Evolutionary conservation across 2,797 vertebrate species (phyloP).

Genomic region (Aselliscus stoliczkanus): DNA sequence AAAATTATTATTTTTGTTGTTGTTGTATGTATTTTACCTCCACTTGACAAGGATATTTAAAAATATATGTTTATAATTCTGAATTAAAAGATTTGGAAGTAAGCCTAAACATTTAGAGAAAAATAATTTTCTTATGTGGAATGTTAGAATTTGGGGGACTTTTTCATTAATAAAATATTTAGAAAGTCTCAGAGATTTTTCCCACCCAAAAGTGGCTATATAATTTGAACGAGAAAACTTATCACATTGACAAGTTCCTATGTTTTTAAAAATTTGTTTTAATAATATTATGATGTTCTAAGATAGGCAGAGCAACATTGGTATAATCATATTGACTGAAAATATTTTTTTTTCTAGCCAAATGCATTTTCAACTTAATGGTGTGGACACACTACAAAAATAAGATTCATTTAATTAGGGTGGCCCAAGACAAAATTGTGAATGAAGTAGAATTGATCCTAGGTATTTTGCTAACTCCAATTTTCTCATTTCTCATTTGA

Average conservation of each 20-base stretch:
- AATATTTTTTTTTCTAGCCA: not conserved
- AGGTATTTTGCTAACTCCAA: not conserved
- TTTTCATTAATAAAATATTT: slow-evolving; percentile 15
- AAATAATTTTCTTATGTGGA: slow-evolving; percentile 7
- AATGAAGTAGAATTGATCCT: not conserved
- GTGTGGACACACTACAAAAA: not conserved
- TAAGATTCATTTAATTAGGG: not conserved
- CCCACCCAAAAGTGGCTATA: not conserved
- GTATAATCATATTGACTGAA: not conserved
- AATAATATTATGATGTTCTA: not conserved
- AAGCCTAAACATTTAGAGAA: not conserved
- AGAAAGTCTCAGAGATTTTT: not conserved
- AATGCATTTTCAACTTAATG: not conserved
- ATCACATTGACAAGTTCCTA: not conserved
- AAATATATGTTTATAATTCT: not conserved
- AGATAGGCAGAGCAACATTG: not conserved
- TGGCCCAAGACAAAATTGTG: not conserved
- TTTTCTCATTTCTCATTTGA: slow-evolving; percentile 6
- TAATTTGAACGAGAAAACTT: not conserved
- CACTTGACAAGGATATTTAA: not conserved
- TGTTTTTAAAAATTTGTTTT: not conserved
- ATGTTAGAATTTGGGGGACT: not conserved
- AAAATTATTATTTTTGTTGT: not conserved
- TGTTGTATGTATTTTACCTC: not conserved
- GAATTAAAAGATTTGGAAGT: not conserved